Base-by-base conservation (phyloP, 2,113 vertebrate species). In the Colinus virginianus region DNA sequence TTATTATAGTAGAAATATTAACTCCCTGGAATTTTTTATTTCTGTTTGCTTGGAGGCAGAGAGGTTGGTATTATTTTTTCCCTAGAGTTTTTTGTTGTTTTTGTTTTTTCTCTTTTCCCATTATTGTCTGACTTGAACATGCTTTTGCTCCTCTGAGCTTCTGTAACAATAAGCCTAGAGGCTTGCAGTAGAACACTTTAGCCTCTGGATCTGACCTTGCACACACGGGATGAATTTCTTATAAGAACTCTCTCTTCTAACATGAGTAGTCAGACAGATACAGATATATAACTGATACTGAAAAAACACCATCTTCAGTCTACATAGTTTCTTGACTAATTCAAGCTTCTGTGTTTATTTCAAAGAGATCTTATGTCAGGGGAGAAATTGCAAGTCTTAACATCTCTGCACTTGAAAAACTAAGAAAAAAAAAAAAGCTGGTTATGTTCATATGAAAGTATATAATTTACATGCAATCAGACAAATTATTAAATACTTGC, bases 181-280 rank as follows among this genome's bases (percentile, higher is more conserved):
- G 49, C 22, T 95, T 90, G 28, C 45, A 90, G 55, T 55, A 90
- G 67, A 93, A 78, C 19, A 28, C 67, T 90, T 53, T 91, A 95
- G 76, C 92, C 78, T 94, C 80, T 94, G 63, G 66, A 84, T 88
- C 74, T 94, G 84, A 96, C 95, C 88, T 88, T 90, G 84, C 34
- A 48, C 55, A 79, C 32, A 77, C 0, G 2, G 53, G 28, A 89
- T 82, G 59, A 89, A 92, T 94, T 94, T 88, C 84, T 92, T 84
- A 67, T 53, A 72, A 84, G 62, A 90, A 72, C 9, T 78, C 6
- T 76, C 20, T 88, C 58, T 79, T 92, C 58, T 79, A 84, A 84
- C n/a, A 30, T 17, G 12, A 32, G 46, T 69, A 90, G 20, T 78
- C 42, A 83, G 19, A 22, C 72, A 84, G 43, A 34, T 40, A 58